phyloP scores from a whole-genome alignment of 1,140 invertebrate genomes.

The Brachionus asplanchnoidis region DNA sequence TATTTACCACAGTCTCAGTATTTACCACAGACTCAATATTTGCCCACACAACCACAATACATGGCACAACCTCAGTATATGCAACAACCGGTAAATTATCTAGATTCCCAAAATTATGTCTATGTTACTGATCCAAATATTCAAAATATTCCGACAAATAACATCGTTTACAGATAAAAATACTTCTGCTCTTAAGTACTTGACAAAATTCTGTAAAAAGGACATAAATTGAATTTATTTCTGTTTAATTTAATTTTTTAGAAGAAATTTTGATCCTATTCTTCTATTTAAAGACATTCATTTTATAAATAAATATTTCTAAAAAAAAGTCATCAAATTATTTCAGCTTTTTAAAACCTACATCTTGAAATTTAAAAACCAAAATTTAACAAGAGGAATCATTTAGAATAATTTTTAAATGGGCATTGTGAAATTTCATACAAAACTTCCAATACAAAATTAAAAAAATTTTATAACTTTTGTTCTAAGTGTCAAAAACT shows the following conservation, averaged over 20 bases:
- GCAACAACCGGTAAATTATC: not conserved
- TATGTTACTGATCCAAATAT: constrained; percentile 5
- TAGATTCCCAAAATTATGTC: constrained; percentile 12
- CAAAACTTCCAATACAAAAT: no score
- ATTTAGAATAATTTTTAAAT: no score
- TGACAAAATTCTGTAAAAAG: not conserved
- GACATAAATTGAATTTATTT: not conserved
- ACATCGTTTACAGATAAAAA: constrained; percentile 29
- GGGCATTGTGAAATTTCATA: no score
- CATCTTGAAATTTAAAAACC: no score
- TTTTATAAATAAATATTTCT: not conserved
- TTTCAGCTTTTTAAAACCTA: no score
- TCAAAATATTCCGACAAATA: not conserved
- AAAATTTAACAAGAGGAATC: no score
- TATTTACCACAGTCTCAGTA: not conserved
- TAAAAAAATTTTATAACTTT: no score
- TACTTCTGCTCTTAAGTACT: no score
- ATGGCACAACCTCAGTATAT: constrained; percentile 18
- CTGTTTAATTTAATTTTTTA: not conserved
- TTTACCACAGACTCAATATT: constrained; percentile 6
- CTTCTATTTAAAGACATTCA: not conserved
- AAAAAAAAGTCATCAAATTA: not conserved
- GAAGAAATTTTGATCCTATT: not conserved
- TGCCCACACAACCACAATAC: not conserved
- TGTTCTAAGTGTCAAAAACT: no score